Evolutionary conservation across 2,797 vertebrate genomes (phyloP).

Genomic region (Oryzias sinensis): DNA sequence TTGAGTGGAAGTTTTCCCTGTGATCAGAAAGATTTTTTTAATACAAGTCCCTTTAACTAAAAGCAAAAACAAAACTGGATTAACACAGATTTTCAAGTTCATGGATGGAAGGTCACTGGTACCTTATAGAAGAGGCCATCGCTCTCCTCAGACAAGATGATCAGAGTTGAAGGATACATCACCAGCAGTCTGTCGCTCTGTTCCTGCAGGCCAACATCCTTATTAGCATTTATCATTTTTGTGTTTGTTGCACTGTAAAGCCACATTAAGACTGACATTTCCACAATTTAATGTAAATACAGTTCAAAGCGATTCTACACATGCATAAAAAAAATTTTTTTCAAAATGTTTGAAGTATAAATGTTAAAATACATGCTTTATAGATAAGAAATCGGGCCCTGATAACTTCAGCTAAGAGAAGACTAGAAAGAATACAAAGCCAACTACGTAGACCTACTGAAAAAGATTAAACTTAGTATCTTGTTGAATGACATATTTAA

Average conservation of each 20-base stretch:
- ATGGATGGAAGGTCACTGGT: constrained; percentile 8
- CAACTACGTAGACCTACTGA: constrained; percentile 2
- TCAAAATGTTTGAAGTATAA: neutral
- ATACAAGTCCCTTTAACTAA: constrained; percentile 16
- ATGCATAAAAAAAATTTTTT: neutral
- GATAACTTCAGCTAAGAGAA: constrained; percentile 17
- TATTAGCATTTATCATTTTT: too few species aligned
- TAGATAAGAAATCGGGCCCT: constrained; percentile 3
- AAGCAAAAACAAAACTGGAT: neutral
- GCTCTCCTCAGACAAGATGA: constrained; percentile 89
- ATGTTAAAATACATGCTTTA: neutral
- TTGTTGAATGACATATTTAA: constrained; percentile 15
- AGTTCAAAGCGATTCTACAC: too few species aligned
- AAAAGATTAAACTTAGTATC: constrained; percentile 9
- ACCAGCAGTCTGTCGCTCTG: constrained; percentile 88
- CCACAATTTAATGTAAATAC: neutral
- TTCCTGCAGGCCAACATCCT: constrained; percentile 73
- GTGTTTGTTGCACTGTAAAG: neutral
- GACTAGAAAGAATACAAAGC: neutral
- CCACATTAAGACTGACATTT: rapidly evolving
- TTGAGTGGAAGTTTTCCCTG: constrained; percentile 96
- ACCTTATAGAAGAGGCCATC: constrained; percentile 91
- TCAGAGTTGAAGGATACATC: constrained; percentile 88
- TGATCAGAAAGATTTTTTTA: constrained; percentile 38
- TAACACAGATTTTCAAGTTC: neutral